Evolutionary conservation across 2,797 vertebrate genomes (phyloP).

Genomic region (Synaphobranchus kaupii): DNA sequence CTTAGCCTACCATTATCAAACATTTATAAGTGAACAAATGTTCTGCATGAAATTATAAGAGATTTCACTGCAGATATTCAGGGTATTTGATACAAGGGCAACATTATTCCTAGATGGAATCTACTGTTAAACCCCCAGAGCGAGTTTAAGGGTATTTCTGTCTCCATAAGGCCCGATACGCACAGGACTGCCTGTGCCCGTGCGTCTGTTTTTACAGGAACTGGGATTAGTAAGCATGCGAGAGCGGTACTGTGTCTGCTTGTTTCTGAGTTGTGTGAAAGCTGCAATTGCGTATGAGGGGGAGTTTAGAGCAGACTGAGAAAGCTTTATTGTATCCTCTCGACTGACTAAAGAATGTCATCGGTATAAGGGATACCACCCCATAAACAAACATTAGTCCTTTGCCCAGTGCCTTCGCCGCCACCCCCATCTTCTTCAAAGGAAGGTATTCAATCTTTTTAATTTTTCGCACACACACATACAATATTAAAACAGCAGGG

Average conservation of each 20-base stretch:
- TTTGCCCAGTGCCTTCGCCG: slow-evolving; percentile 63
- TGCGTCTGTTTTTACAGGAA: neutral
- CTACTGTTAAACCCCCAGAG: neutral
- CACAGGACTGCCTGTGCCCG: neutral
- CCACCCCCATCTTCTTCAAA: slow-evolving; percentile 51
- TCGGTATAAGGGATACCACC: slow-evolving; percentile 41
- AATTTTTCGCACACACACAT: neutral
- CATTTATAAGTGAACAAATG: neutral
- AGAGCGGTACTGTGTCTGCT: neutral
- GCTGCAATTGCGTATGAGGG: neutral
- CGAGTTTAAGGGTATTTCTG: neutral
- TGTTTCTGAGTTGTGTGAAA: neutral
- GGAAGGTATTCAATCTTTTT: slow-evolving; percentile 24
- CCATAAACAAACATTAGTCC: slow-evolving; percentile 58
- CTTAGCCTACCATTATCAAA: neutral
- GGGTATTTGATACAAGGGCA: neutral
- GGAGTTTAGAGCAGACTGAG: neutral
- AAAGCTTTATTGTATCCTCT: slow-evolving; percentile 68
- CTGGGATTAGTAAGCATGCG: neutral
- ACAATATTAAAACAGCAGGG: slow-evolving; percentile 62
- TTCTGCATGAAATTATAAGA: neutral
- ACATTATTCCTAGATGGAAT: neutral
- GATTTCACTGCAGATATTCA: neutral
- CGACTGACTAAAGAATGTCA: slow-evolving; percentile 67
- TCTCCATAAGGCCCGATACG: neutral